Conservation (phyloP, 2,113 vertebrate genomes). For the Zapornia atra region DNA sequence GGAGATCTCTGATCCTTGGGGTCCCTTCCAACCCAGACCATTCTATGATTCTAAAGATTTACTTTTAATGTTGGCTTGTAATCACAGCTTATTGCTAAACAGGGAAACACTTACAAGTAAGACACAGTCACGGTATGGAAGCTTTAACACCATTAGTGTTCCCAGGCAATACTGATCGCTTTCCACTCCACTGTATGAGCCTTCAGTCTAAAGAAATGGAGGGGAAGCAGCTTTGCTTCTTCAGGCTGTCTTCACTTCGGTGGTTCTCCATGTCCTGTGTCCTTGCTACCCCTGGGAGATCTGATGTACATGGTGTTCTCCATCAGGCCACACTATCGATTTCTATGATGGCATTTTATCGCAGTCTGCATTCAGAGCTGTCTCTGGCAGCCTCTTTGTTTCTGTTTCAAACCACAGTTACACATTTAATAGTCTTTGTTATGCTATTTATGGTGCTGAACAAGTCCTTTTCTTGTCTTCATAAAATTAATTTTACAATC, state of each 20-base stretch:
- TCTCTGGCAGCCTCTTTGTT: neutral
- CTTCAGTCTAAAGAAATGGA: neutral
- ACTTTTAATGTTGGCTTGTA: neutral
- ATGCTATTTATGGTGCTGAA: neutral
- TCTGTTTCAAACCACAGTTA: neutral
- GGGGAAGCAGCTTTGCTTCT: neutral
- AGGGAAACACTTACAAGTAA: neutral
- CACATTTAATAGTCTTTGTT: neutral
- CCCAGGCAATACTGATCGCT: neutral
- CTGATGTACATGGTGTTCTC: fast-evolving
- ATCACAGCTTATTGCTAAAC: neutral
- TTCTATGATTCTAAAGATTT: too few relatives aligned
- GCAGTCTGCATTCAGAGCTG: fast-evolving
- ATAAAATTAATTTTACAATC: neutral
- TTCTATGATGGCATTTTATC: fast-evolving
- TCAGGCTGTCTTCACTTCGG: neutral
- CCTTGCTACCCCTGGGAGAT: neutral
- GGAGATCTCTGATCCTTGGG: too few relatives aligned
- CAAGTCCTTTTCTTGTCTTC: neutral
- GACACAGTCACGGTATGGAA: neutral
- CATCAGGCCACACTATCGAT: neutral
- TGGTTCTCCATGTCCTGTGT: neutral
- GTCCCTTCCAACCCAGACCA: too few relatives aligned
- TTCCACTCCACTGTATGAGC: neutral
- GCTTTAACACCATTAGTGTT: neutral